Evolutionary conservation across 2,113 vertebrate species (phyloP).

Genomic region (Mionectes macconnelli): DNA sequence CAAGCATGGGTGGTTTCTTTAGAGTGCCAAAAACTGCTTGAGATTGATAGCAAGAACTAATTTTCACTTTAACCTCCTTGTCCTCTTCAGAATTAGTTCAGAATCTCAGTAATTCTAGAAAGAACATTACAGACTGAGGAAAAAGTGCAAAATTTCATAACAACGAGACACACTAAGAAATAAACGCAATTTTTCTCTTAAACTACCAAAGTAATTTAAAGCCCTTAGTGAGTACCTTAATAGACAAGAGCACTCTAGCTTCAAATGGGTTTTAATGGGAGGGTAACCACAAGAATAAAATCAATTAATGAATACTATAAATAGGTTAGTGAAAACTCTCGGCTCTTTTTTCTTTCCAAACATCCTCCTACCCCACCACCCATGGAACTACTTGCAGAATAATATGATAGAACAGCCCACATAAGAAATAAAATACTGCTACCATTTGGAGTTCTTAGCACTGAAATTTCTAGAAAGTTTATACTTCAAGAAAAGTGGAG

Average conservation of each 20-base stretch:
- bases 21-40: not conserved
- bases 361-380: slow-evolving; percentile 40
- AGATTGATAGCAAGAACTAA: not conserved
- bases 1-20: not conserved
- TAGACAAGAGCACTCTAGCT: slow-evolving; percentile 56
- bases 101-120: not conserved
- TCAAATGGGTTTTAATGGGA: slow-evolving; percentile 66
- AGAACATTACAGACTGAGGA: not conserved
- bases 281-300: slow-evolving; percentile 61
- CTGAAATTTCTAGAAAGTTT: not conserved
- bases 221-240: slow-evolving; percentile 23
- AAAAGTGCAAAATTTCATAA: not conserved
- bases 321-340: slow-evolving; percentile 44
- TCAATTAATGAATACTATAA: slow-evolving; percentile 68
- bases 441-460: not conserved
- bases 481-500: not conserved
- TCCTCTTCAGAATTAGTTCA: not conserved
- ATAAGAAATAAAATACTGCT: not conserved
- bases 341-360: slow-evolving; percentile 13
- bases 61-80: not conserved
- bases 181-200: slow-evolving; percentile 15
- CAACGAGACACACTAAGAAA: not conserved
- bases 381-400: slow-evolving; percentile 44
- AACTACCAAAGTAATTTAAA: slow-evolving; percentile 60
- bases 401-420: slow-evolving; percentile 29